Evolutionary conservation across 1,140 invertebrate genomes (phyloP).

Genomic region (Papilio glaucus): DNA sequence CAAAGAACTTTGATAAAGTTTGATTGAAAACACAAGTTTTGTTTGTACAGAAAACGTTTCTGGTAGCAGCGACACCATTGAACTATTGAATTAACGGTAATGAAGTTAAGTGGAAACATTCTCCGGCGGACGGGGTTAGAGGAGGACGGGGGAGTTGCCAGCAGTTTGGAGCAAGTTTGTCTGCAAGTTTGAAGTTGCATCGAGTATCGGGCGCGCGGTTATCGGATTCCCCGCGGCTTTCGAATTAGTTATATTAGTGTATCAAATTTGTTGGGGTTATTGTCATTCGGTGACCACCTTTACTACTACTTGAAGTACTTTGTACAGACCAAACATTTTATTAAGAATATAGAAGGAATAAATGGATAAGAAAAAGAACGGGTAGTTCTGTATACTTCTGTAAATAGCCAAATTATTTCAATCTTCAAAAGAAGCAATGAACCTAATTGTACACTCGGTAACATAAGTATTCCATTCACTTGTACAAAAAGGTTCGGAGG

Average conservation of each 20-base stretch:
- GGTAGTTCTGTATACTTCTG: not conserved
- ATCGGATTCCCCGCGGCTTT: conserved; percentile 2
- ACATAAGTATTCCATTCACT: too few relatives aligned
- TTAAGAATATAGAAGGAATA: too few relatives aligned
- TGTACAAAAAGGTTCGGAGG: conserved; percentile 31
- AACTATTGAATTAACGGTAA: conserved; percentile 25
- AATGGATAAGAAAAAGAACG: too few relatives aligned
- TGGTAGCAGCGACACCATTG: conserved; percentile 7
- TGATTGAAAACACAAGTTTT: conserved; percentile 16
- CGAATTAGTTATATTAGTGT: not conserved
- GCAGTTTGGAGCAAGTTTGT: not conserved
- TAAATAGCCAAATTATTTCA: conserved; percentile 12
- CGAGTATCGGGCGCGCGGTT: not conserved
- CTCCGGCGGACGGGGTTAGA: not conserved
- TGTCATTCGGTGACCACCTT: not conserved
- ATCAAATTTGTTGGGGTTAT: not conserved
- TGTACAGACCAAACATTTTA: too few relatives aligned
- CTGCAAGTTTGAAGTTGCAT: conserved; percentile 4
- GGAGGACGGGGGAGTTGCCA: too few relatives aligned
- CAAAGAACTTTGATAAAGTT: not conserved
- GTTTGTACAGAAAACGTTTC: not conserved
- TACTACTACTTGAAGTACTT: too few relatives aligned
- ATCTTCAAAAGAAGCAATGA: conserved; percentile 16
- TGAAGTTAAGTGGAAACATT: conserved; percentile 20
- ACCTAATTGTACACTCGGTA: conserved; percentile 2